A percentile compares a stretch with the other conserved stretches of the same genome.
Conservation (phyloP, 2,888 invertebrate species). For the Augiades crinisus region DNA sequence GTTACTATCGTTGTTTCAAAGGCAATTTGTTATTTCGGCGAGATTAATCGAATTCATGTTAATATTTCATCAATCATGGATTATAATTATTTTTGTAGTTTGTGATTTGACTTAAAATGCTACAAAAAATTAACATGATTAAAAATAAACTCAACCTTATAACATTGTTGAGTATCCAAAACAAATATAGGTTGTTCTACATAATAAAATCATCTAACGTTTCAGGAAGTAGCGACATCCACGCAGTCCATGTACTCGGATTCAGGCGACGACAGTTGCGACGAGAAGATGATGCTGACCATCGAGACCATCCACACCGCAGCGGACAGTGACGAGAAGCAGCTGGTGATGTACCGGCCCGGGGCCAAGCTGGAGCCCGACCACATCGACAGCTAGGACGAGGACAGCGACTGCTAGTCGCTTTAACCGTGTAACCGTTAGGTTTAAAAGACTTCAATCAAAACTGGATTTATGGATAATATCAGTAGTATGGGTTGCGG, state of each 20-base stretch:
- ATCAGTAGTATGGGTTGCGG: no score
- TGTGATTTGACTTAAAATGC: no score
- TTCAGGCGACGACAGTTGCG: constrained; percentile 86
- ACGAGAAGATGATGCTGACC: constrained; percentile 89
- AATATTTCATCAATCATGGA: no score
- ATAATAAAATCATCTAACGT: constrained; percentile 1
- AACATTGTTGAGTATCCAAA: no score
- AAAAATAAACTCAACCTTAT: no score
- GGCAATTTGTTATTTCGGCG: no score
- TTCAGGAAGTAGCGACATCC: constrained; percentile 87
- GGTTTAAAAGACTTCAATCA: background rate
- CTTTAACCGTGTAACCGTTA: constrained; percentile 38
- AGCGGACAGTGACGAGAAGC: constrained; percentile 75
- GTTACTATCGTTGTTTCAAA: no score
- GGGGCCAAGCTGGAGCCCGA: constrained; percentile 60
- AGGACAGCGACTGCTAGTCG: constrained; percentile 41
- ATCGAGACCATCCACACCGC: constrained; percentile 84
- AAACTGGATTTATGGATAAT: background rate
- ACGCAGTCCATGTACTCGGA: constrained; percentile 87
- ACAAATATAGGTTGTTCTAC: no score
- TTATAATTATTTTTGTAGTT: no score
- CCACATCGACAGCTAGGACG: constrained; percentile 59
- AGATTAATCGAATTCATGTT: no score
- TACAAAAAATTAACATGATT: no score
- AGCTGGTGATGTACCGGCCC: constrained; percentile 60